Evolutionary conservation across 2,113 vertebrate species (phyloP).

Genomic region (Toxostoma redivivum): DNA sequence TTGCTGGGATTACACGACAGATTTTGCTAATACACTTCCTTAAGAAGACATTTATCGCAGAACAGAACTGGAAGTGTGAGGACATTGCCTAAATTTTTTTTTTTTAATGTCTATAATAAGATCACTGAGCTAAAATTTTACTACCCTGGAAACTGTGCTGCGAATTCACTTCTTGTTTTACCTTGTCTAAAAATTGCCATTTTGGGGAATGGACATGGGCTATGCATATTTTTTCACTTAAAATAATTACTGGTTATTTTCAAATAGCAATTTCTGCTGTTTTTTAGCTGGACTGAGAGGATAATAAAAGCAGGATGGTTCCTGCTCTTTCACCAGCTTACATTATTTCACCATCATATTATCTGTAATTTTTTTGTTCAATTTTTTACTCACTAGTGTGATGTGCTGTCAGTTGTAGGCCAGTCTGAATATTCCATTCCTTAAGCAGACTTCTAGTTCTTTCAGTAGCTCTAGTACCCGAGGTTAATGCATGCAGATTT

Average conservation of each 20-base stretch:
- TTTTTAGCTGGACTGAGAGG: neutral
- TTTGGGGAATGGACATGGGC: neutral
- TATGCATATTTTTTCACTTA: neutral
- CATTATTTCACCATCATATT: neutral
- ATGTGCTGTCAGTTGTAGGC: neutral
- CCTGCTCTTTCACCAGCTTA: neutral
- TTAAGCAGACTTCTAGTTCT: neutral
- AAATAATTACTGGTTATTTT: neutral
- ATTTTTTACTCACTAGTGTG: neutral
- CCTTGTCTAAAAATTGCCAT: neutral
- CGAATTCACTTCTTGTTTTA: neutral
- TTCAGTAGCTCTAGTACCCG: neutral
- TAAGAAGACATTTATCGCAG: neutral
- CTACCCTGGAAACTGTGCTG: neutral
- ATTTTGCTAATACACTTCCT: neutral
- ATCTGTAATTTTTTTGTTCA: neutral
- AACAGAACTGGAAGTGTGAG: neutral
- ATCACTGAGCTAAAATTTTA: conserved; percentile 5
- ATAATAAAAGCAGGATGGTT: neutral
- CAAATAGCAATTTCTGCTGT: neutral
- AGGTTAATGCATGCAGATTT: neutral
- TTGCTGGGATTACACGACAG: neutral
- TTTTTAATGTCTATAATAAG: neutral
- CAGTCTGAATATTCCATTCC: neutral
- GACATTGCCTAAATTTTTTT: neutral